Conservation (phyloP, 2,888 invertebrate species). For the Morpho achilles region DNA sequence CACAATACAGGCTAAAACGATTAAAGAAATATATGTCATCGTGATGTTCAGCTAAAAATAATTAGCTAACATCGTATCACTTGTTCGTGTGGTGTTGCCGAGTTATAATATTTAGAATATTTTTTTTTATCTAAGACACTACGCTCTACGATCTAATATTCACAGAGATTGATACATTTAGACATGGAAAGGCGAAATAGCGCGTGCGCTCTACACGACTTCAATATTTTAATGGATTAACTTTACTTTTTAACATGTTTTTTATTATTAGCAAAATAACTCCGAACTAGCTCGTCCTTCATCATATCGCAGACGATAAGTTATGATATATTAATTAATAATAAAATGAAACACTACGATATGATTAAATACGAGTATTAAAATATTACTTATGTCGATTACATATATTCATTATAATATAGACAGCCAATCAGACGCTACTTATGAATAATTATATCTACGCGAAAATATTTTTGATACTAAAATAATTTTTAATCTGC, state of each 20-base stretch:
- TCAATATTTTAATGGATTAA: conserved; percentile 21
- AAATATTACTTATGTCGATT: conserved; percentile 24
- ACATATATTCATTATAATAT: conserved; percentile 28
- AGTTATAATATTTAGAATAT: conserved; percentile 74
- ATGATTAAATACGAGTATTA: conserved; percentile 20
- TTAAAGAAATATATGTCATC: conserved; percentile 61
- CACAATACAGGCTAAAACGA: conserved; percentile 59
- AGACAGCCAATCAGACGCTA: conserved; percentile 55
- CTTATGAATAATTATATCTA: conserved; percentile 29
- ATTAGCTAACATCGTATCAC: conserved; percentile 71
- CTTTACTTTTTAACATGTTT: conserved; percentile 16
- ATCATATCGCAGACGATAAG: conserved; percentile 12
- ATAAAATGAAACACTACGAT: conserved; percentile 15
- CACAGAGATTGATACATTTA: conserved; percentile 71
- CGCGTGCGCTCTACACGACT: conserved; percentile 58
- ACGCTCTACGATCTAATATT: conserved; percentile 73
- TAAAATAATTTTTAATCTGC: conserved; percentile 27
- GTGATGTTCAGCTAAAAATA: conserved; percentile 59
- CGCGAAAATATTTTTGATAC: conserved; percentile 28
- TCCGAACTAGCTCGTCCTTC: conserved; percentile 14
- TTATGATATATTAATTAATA: conserved; percentile 4
- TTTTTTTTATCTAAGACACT: conserved; percentile 73
- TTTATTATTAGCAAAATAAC: conserved; percentile 27
- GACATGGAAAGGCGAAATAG: conserved; percentile 69
- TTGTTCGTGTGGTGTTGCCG: conserved; percentile 73